Evolutionary conservation across 2,113 vertebrate genomes (phyloP).

Genomic region (Campylorhamphus procurvoides): DNA sequence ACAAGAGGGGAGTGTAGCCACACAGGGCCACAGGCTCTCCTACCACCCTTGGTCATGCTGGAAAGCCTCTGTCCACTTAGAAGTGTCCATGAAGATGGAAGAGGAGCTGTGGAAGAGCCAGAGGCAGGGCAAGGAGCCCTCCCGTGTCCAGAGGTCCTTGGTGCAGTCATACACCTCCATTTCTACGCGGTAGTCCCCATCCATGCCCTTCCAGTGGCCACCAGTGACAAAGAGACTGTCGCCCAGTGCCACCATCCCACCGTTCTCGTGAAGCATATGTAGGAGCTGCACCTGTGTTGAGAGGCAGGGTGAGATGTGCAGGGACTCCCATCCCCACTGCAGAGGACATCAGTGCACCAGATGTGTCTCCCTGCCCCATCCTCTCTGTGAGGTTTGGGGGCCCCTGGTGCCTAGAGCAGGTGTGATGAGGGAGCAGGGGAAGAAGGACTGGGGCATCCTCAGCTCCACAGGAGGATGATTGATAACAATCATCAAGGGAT

Average conservation of each 20-base stretch:
- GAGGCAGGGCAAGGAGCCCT: constrained; percentile 85
- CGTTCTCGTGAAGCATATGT: constrained; percentile 93
- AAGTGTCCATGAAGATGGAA: constrained; percentile 87
- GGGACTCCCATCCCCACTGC: neutral
- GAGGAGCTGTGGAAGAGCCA: constrained; percentile 94
- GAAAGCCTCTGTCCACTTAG: constrained; percentile 85
- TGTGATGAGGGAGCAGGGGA: neutral
- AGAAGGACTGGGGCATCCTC: neutral
- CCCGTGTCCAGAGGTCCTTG: constrained; percentile 82
- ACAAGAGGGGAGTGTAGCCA: fast-evolving
- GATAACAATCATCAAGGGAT: too few species aligned
- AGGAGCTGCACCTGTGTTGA: constrained; percentile 86
- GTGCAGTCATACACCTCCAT: constrained; percentile 88
- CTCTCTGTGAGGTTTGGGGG: neutral
- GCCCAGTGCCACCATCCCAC: constrained; percentile 85
- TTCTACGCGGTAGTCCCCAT: constrained; percentile 91
- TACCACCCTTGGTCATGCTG: neutral
- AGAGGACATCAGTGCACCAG: fast-evolving
- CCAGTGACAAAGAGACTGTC: constrained; percentile 86
- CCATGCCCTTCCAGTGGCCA: constrained; percentile 96
- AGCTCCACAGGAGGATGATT: neutral
- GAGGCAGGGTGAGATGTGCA: neutral
- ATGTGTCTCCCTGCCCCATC: fast-evolving
- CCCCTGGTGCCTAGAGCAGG: fast-evolving
- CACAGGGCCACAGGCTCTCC: neutral